Evolutionary conservation across 2,113 vertebrate genomes (phyloP).

Genomic region (Chaenocephalus aceratus): DNA sequence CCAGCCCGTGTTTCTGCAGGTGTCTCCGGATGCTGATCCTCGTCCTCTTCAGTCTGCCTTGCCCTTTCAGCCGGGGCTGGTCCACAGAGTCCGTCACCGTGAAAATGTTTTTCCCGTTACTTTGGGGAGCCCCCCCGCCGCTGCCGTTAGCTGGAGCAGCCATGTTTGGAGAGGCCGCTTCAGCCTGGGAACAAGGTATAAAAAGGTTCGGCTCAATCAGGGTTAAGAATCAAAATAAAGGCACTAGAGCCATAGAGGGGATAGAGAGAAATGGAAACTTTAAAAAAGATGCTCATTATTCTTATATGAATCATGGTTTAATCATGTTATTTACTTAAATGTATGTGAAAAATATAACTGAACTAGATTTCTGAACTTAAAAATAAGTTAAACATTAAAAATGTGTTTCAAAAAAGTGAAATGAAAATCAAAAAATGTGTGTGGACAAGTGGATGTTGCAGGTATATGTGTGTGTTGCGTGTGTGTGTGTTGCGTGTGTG

Average conservation of each 20-base stretch:
- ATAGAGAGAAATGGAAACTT: neutral
- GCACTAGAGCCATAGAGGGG: neutral
- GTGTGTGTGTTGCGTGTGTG: too few species aligned
- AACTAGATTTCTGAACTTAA: too few species aligned
- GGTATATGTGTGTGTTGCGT: too few species aligned
- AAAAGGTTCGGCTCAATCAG: neutral
- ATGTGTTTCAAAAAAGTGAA: too few species aligned
- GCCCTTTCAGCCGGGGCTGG: constrained; percentile 86
- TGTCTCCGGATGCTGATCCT: constrained; percentile 89
- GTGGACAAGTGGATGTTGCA: too few species aligned
- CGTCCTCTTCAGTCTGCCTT: constrained; percentile 83
- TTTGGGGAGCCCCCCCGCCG: constrained; percentile 11
- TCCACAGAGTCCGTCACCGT: constrained; percentile 79
- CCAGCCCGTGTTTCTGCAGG: constrained; percentile 88
- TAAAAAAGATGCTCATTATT: too few species aligned
- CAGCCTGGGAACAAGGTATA: constrained; percentile 13
- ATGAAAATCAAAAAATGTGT: too few species aligned
- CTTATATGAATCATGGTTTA: too few species aligned
- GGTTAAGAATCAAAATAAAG: neutral
- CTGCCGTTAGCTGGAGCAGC: constrained; percentile 22
- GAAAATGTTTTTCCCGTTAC: constrained; percentile 45
- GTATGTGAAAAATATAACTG: too few species aligned
- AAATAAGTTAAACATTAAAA: too few species aligned
- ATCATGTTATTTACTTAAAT: too few species aligned
- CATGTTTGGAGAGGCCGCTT: neutral